Base-by-base conservation (phyloP, 37 sponge, comb jelly and placozoan genomes). In the Theonella swinhoei region DNA sequence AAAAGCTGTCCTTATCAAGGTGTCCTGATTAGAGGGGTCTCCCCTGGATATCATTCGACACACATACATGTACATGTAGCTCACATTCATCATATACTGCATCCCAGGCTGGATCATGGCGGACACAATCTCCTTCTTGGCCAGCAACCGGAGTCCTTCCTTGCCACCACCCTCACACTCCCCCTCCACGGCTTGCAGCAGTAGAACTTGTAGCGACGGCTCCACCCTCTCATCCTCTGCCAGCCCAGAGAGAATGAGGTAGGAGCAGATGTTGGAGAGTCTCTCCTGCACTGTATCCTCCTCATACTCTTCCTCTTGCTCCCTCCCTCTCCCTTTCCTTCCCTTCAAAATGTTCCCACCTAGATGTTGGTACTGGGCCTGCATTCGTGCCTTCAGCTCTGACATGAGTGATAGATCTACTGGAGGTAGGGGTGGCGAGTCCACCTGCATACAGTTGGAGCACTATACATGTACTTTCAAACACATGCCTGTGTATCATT, bases 381-480 rank as follows among this genome's bases (percentile, higher is more conserved):
- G 47, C 9, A 87, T 26, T 47, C 23, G 62, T 25, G 66, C 29
- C 26, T 22, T 58, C 2, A 73, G 80, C 23, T 66, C 71, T 35
- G 42, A 32, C 28, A 30, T 70, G 54, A 77, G 86, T 1, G 8
- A 19, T 19, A 77, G 77, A 39, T 64, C 33, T 23, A 84, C 37
- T 1, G 85, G 69, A 5, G 70, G 77, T 22, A 47, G 77, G 9
- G 64, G 73, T n/a, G 80, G 80, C 29, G 80, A 80, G 19, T 80
- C 80, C 22, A 80, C 42, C 80, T 80, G n/a, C 19, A 19, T 58
- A 19, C 17, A 20, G 60, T 58, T 11, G 11, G 60, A 58, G 60
- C 17, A 19, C 19, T 58, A 19, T 58, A 19, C 11, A 19, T 11
- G 60, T 58, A 19, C 19, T 47, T 24, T 26, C 28, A 28, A 25